Base-by-base conservation (phyloP, 2,113 vertebrate genomes). In the Chunga burmeisteri region DNA sequence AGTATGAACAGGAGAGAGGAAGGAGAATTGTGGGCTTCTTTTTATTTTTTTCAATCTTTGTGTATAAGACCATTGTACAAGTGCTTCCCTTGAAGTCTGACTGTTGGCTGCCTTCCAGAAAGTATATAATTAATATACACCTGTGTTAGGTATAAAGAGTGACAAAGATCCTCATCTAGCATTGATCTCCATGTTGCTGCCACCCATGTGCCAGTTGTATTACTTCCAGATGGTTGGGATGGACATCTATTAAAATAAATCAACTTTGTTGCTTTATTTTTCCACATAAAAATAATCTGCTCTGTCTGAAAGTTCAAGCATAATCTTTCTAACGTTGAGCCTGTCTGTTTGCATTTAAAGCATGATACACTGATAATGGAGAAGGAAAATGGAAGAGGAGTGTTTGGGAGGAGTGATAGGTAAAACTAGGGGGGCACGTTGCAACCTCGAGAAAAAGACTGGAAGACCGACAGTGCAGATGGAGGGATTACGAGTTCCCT, bases 371-470 rank as follows among this genome's bases (percentile, higher is more conserved):
- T 52, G 46, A 18, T 50, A 81, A 40, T 16, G 52, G 29, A 91
- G 62, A 61, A 73, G 7, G 56, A 70, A 83, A 52, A 58, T 9
- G 15, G 17, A 21, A 77, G 38, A 40, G 13, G 3, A 17, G 3
- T 0, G 1, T 36, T 42, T 58, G 40, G 16, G 32, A 66, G 9
- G 26, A 65, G 2, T 10, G 32, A 38, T 5, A 16, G 34, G 9
- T 72, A 44, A 71, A 88, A 29, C 4, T 2, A 2, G 4, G 3
- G 73, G 26, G 21, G 9, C 16, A 34, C 0, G 0, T 18, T 38
- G 26, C 25, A 47, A 52, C 32, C 25, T 82, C 0, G 0, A 65
- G 40, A 44, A 56, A 65, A 79, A 32, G 9, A 13, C 25, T 46
- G n/a, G 7, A 75, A 81, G 16, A 42, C 10, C 44, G 21, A 30